phyloP scores from a whole-genome alignment of 2,113 vertebrate genomes.

The Chionodraco myersi region DNA sequence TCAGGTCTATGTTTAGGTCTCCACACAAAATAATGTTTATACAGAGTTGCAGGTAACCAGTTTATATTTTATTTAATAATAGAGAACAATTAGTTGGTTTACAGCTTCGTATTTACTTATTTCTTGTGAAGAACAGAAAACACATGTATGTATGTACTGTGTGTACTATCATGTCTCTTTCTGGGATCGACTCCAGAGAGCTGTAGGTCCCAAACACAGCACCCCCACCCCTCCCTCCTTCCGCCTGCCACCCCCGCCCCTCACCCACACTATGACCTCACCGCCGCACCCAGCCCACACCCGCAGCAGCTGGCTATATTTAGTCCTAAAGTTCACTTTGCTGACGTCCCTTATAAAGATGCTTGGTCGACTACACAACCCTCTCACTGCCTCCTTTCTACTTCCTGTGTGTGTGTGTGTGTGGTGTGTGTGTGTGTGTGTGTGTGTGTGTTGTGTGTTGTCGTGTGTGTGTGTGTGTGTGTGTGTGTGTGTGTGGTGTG shows the following conservation, averaged over 20 bases:
- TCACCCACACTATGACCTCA: conserved; percentile 77
- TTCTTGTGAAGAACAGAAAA: no score
- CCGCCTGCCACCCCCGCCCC: conserved; percentile 40
- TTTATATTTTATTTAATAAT: no score
- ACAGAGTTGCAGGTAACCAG: no score
- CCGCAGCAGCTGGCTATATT: conserved; percentile 71
- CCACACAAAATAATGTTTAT: no score
- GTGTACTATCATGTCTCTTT: conserved; percentile 9
- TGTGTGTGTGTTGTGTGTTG: no score
- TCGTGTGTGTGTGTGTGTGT: no score
- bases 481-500: no score
- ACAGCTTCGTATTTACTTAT: no score
- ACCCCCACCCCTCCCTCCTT: conserved; percentile 41
- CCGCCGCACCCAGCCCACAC: conserved; percentile 70
- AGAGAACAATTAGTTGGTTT: no score
- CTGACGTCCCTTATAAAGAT: conserved; percentile 49
- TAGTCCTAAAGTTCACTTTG: conserved; percentile 62
- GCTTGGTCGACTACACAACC: conserved; percentile 2
- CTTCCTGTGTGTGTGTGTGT: no score
- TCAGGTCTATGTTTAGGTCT: no score
- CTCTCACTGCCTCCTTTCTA: not conserved
- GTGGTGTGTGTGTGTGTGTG: no score
- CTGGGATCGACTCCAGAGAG: conserved; percentile 46
- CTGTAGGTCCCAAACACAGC: conserved; percentile 44
- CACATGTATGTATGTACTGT: not conserved